Evolutionary conservation across 35 echinoderm and acorn worm genomes (phyloP).

Genomic region (Stichopus chloronotus): DNA sequence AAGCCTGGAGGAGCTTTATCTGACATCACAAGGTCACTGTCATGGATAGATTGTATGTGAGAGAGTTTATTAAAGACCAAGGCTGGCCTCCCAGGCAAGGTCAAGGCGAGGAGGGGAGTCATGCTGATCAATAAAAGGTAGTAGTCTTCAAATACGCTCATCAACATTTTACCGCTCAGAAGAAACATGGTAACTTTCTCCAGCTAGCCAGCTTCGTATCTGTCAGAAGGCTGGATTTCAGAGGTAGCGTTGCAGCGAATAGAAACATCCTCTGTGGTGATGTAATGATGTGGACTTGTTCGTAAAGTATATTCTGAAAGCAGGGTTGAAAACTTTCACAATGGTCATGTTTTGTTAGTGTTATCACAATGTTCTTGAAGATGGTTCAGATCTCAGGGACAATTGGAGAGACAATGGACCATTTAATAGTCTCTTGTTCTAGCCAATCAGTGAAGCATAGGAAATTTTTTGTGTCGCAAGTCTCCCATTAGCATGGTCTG

Average conservation of each 20-base stretch:
- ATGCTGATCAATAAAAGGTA: slow-evolving; percentile 3
- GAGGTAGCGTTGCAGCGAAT: neutral
- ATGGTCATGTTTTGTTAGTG: no score
- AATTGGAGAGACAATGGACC: no score
- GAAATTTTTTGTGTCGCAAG: no score
- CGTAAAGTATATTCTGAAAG: no score
- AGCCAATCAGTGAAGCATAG: no score
- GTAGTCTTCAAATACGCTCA: neutral
- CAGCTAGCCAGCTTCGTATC: neutral
- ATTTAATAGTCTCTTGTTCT: no score
- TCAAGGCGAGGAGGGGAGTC: neutral
- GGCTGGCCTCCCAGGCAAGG: slow-evolving; percentile 15
- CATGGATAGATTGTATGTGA: slow-evolving; percentile 23
- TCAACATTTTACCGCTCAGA: neutral
- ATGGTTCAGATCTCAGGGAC: no score
- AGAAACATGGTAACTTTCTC: neutral
- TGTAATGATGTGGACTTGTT: no score
- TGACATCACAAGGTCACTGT: slow-evolving; percentile 5
- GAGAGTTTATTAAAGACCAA: neutral
- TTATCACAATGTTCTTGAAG: no score
- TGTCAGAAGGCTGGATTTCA: neutral
- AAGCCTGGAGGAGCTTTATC: neutral
- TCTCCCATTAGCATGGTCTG: no score
- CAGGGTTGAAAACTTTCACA: no score
- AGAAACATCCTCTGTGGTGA: neutral